Evolutionary conservation across 1,140 invertebrate species (phyloP).

Genomic region (Akabosia matsudoensis): DNA sequence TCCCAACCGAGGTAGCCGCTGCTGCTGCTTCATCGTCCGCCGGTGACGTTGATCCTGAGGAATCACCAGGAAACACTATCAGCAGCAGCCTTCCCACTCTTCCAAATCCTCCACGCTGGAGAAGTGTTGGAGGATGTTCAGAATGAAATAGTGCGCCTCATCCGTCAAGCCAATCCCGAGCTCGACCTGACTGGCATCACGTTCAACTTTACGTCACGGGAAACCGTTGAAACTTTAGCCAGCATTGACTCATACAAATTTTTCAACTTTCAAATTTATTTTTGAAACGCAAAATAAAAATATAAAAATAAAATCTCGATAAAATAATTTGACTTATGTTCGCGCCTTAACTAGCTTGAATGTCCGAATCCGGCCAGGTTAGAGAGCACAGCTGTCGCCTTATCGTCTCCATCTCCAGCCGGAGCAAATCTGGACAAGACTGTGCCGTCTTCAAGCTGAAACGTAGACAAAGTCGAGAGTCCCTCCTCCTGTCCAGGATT

Average conservation of each 20-base stretch:
- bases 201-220: neutral
- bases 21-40: too few relatives aligned
- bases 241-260: neutral
- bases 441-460: conserved; percentile 4
- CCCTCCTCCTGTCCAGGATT: neutral
- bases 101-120: conserved; percentile 4
- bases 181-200: conserved; percentile 3
- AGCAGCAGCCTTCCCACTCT: too few relatives aligned
- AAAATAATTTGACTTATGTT: too few relatives aligned
- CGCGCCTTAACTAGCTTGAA: too few relatives aligned
- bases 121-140: conserved; percentile 1
- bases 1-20: neutral
- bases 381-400: neutral
- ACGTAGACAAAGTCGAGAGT: neutral
- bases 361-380: neutral
- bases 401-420: neutral
- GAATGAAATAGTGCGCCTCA: neutral
- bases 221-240: conserved; percentile 5
- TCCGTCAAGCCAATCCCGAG: conserved; percentile 4
- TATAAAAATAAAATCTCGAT: too few relatives aligned
- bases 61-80: neutral
- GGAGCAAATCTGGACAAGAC: neutral
- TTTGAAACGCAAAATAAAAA: too few relatives aligned
- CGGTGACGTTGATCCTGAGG: neutral
- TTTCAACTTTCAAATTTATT: too few relatives aligned